Evolutionary conservation across 2,888 invertebrate species (phyloP), one percentile per base, ranked within the genome.

Genomic region (Rhogogaster chlorosoma): DNA sequence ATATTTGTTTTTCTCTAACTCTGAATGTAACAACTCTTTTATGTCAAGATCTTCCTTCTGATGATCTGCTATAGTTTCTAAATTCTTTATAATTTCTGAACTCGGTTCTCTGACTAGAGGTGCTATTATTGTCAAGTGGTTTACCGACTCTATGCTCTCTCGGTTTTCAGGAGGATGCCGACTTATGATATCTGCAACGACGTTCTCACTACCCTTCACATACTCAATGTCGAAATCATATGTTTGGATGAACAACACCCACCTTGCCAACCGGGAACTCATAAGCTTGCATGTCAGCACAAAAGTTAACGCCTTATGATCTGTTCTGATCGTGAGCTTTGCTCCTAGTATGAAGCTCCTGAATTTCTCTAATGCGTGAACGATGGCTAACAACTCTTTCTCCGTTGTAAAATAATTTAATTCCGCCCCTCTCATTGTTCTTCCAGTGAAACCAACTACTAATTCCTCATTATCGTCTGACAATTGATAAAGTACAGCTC

Each of bases 301-400:
- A n/a, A 70, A 83, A 0, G 83, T 70, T 2, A 83, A n/a, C 0
- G 70, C 80, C 12, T 64, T 42, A 0, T 80, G 61, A 9, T 80
- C 80, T 1, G 61, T 80, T 0, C 10, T 29, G 6, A 80, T 80
- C 1, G 42, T 80, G 0, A 80, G 10, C 3, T 4, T 38, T 18
- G 49, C 77, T 0, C 77, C 77, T 1, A 77, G 0, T 0, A 77
- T 18, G 18, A 49, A 49, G 4, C 32, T 18, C 22, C 77, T 12
- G 3, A 49, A 77, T 3, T 77, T 77, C 2, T 53, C 18, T 29
- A 77, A 15, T 2, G 61, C 80, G 1, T n/a, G 18, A 1, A 86
- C 84, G 0, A 86, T 70, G 0, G 84, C 85, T 2, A 85, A 45
- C 0, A 85, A 36, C 73, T 87, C 86, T 26, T 86, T 86, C 38